Conservation (phyloP, 2,113 vertebrate genomes). For the Cisticola juncidis region DNA sequence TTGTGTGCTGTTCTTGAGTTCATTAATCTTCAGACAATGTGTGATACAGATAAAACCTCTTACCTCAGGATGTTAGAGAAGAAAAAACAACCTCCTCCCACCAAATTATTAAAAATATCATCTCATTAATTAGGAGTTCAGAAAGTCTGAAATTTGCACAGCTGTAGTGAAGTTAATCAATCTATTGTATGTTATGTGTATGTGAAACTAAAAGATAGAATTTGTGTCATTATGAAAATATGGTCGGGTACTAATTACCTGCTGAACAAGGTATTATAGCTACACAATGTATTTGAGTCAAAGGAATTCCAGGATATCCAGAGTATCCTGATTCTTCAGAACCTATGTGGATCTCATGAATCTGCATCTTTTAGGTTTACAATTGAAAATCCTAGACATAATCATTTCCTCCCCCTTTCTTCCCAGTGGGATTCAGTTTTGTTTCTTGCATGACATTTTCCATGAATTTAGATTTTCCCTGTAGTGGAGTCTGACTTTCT, state of each 20-base stretch:
- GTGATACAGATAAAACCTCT: not conserved
- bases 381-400: not conserved
- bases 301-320: not conserved
- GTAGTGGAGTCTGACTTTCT: not conserved
- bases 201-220: not conserved
- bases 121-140: not conserved
- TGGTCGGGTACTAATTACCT: not conserved
- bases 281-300: not conserved
- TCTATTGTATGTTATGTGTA: not conserved
- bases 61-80: not conserved
- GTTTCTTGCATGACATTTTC: not conserved
- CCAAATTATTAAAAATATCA: fast-evolving
- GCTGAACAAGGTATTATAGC: not conserved
- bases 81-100: fast-evolving
- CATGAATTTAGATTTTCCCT: not conserved
- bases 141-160: not conserved
- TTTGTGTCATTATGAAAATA: not conserved
- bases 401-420: not conserved
- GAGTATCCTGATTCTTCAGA: not conserved
- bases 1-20: not conserved
- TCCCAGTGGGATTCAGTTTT: not conserved
- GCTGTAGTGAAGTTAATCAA: not conserved
- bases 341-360: not conserved
- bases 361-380: not conserved
- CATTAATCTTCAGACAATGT: not conserved